These are phyloP conservation scores for Ahaetulla prasina DNA, from an alignment of 2,113 vertebrate genomes.

Conservation along the genomic window DNA sequence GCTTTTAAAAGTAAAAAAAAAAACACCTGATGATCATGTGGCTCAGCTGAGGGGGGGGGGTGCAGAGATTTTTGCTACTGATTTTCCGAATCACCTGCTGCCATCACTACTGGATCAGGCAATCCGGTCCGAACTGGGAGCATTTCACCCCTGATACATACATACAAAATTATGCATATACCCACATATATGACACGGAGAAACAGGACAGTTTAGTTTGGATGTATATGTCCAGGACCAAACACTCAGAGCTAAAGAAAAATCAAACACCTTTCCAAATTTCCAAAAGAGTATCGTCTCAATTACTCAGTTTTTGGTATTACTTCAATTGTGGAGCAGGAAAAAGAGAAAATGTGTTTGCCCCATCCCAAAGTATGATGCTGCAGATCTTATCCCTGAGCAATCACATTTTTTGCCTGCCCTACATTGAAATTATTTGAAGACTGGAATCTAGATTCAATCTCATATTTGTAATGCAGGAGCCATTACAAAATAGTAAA, in stretches of 20 bases:
- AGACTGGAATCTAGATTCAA: background rate
- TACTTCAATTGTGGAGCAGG: background rate
- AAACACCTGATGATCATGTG: too few relatives aligned
- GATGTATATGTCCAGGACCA: background rate
- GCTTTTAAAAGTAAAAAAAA: too few relatives aligned
- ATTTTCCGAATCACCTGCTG: too few relatives aligned
- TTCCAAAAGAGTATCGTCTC: background rate
- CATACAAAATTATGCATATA: too few relatives aligned
- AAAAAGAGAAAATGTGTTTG: background rate
- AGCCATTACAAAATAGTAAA: background rate
- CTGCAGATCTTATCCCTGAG: background rate
- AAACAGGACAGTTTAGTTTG: too few relatives aligned
- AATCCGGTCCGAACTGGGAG: too few relatives aligned
- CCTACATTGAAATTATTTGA: background rate
- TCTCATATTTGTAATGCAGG: background rate
- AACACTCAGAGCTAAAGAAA: background rate
- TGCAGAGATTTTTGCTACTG: too few relatives aligned
- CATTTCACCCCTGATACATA: too few relatives aligned
- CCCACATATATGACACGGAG: too few relatives aligned
- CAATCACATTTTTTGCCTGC: background rate
- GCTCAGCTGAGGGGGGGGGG: too few relatives aligned
- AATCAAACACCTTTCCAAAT: background rate
- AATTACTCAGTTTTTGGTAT: too few relatives aligned
- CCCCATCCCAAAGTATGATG: background rate
- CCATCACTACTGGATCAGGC: too few relatives aligned